Evolutionary conservation across 2,888 invertebrate species (phyloP).

Genomic region (Tuta absoluta): DNA sequence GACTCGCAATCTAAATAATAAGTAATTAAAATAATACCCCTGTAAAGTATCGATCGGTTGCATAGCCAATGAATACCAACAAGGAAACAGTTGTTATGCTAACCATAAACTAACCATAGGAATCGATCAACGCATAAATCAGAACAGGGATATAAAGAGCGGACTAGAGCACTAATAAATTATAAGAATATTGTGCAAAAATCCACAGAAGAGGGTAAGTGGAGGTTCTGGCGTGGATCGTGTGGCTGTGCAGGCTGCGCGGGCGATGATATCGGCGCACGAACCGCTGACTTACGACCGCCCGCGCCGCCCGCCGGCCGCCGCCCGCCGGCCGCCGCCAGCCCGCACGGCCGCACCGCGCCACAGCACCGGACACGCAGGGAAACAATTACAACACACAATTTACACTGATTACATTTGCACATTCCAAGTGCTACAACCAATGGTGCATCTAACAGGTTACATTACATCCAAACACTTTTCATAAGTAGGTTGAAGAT

Average conservation of each 20-base stretch:
- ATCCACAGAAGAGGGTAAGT: conserved; percentile 22
- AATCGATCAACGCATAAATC: conserved; percentile 9
- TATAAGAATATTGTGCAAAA: conserved; percentile 23
- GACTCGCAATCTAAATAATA: no score
- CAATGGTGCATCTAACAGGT: background rate
- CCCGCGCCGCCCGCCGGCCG: conserved; percentile 26
- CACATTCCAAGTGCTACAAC: conserved; percentile 16
- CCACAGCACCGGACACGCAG: background rate
- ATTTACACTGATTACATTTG: conserved; percentile 28
- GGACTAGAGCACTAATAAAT: conserved; percentile 19
- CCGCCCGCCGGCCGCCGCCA: conserved; percentile 17
- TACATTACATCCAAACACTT: background rate
- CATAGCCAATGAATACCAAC: background rate
- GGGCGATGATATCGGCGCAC: conserved; percentile 34
- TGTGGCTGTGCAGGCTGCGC: conserved; percentile 2
- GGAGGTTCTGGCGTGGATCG: background rate
- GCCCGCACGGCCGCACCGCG: background rate
- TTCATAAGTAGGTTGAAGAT: no score
- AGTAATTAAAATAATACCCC: no score
- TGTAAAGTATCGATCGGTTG: background rate
- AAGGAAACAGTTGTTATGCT: conserved; percentile 1
- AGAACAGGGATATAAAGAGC: conserved; percentile 6
- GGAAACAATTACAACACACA: conserved; percentile 26
- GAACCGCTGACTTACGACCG: conserved; percentile 45
- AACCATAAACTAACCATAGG: conserved; percentile 23